Conservation (phyloP, 2,113 vertebrate species). For the Hemibates koningsi region DNA sequence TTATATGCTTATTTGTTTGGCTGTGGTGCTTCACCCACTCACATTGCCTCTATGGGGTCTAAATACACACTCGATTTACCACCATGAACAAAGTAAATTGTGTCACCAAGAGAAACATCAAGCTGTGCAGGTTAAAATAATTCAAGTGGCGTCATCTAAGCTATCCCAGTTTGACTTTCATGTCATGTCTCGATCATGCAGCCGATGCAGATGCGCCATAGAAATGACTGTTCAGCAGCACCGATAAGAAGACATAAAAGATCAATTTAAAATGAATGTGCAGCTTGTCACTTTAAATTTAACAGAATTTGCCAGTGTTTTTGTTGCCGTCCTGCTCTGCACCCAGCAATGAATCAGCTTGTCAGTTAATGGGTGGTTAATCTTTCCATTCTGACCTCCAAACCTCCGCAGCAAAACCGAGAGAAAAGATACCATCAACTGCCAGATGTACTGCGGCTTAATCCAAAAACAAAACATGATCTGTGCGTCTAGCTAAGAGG, state of each 20-base stretch:
- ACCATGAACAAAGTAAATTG: background rate
- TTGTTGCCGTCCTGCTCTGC: background rate
- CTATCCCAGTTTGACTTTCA: background rate
- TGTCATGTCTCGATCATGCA: background rate
- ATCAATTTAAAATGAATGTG: background rate
- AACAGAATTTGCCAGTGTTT: background rate
- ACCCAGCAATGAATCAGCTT: constrained; percentile 17
- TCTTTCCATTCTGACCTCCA: constrained; percentile 40
- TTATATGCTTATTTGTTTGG: background rate
- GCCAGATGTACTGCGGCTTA: background rate
- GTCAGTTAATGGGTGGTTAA: constrained; percentile 46
- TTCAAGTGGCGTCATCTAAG: background rate
- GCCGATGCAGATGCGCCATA: background rate
- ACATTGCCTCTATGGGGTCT: background rate
- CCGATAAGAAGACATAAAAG: background rate
- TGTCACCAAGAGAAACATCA: background rate
- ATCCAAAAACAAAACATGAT: constrained; percentile 23
- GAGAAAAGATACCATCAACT: constrained; percentile 20
- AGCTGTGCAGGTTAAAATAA: background rate
- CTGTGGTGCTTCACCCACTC: background rate
- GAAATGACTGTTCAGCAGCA: background rate
- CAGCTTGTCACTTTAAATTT: background rate
- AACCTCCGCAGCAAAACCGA: constrained; percentile 38
- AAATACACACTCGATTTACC: background rate
- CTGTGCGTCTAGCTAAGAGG: background rate